Base-by-base conservation (phyloP, 2,797 vertebrate species). In the Ctenopoma kingsleyae region DNA sequence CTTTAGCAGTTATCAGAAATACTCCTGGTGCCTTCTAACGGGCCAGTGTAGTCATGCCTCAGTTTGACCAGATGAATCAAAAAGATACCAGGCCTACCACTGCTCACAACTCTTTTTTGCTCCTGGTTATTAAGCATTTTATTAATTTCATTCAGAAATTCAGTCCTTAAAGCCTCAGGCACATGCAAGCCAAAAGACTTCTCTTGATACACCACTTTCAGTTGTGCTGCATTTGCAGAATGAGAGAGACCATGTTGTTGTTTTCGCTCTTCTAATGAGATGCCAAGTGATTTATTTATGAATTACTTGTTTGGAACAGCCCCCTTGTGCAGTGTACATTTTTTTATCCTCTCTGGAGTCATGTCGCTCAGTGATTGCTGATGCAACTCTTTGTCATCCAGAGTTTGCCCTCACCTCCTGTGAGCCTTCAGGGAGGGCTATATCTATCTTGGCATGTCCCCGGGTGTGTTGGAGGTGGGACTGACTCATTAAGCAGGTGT, bases 311-410 rank as follows among this genome's bases (percentile, higher is more conserved):
- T 91, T 93, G 89, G 91, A 92, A 88, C 92, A 91, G 87, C 89
- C 87, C 86, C 82, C 84, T 83, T 91, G 86, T 78, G 78, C 82
- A 84, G 78, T 89, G 89, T 88, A 87, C 88, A 84, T 79, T 88
- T 89, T 83, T 68, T 60, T 69, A 80, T 89, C 71, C 86, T 90
- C 90, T 86, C 93, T 87, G 91, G 91, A 93, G 91, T 93, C 93
- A 93, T 90, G 91, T 92, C 90, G 91, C 92, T 94, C 92, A 91
- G 91, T 91, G 90, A 91, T 92, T 94, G 93, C 94, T 95, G 94
- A 94, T 95, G 94, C 94, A 95, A 95, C 84, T 94, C 91, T 93
- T 93, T 94, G 93, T 93, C 93, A 95, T 94, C 93, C 91, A 93
- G 92, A 92, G 92, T 93, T 94, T 92, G 91, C 90, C 89, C 84